Percentiles rank a stretch among this genome's conserved stretches.
phyloP scores from a whole-genome alignment of 2,797 vertebrate genomes.

The Garrulus glandarius region DNA sequence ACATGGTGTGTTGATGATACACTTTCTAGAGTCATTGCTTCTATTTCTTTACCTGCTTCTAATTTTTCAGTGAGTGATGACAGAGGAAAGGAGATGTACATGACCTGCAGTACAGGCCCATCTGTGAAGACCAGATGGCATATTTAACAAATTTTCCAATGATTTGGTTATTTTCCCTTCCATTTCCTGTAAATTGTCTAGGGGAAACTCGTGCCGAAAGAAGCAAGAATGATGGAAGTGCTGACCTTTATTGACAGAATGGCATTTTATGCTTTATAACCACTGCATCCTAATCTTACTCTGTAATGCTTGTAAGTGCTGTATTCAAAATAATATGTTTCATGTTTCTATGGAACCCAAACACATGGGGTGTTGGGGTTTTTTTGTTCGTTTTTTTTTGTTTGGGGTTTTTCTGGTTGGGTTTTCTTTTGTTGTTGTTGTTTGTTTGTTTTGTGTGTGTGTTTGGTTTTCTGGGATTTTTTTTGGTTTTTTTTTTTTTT shows the following conservation, averaged over 20 bases:
- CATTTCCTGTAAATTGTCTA: constrained; percentile 34
- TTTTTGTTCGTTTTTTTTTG: background rate
- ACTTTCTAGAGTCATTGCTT: background rate
- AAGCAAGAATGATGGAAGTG: background rate
- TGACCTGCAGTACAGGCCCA: constrained; percentile 22
- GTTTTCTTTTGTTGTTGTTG: no score
- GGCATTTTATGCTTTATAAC: background rate
- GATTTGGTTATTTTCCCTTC: constrained; percentile 41
- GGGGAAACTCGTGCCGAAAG: background rate
- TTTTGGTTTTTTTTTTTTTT: background rate
- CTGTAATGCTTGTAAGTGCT: background rate
- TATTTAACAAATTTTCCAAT: constrained; percentile 7
- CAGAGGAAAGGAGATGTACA: background rate
- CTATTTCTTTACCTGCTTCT: background rate
- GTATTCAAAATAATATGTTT: background rate
- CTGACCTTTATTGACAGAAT: constrained; percentile 22
- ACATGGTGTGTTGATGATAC: background rate
- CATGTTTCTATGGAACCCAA: background rate
- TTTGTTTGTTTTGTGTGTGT: background rate
- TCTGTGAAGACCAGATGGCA: constrained; percentile 50
- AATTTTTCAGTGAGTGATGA: background rate
- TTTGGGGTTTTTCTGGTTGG: background rate
- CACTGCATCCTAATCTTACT: background rate
- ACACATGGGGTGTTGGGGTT: background rate
- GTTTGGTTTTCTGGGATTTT: no score